Conservation (phyloP, 2,888 invertebrate species). For the Byasa hedistus region DNA sequence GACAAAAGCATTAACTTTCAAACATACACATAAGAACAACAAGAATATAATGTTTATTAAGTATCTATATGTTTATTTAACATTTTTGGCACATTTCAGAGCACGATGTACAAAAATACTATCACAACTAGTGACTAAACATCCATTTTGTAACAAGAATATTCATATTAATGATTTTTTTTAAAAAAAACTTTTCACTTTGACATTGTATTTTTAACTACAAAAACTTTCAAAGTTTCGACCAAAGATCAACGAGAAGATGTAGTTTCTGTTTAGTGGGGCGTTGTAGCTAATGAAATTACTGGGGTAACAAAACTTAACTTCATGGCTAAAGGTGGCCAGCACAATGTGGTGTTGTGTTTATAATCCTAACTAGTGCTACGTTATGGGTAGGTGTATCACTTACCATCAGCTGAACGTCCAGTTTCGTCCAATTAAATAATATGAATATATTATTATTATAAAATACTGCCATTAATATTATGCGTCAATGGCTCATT, state of each 20-base stretch:
- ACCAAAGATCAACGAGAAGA: background rate
- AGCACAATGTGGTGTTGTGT: too few relatives aligned
- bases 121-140: conserved; percentile 19
- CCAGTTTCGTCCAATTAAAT: too few relatives aligned
- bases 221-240: background rate
- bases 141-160: background rate
- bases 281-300: too few relatives aligned
- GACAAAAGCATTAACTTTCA: conserved; percentile 1
- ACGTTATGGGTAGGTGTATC: too few relatives aligned
- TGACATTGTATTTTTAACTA: background rate
- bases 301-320: too few relatives aligned
- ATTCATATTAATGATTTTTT: background rate
- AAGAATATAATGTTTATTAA: conserved; percentile 3
- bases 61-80: background rate
- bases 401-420: too few relatives aligned
- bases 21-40: conserved; percentile 3
- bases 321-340: too few relatives aligned
- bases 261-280: too few relatives aligned
- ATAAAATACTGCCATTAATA: background rate
- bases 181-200: background rate
- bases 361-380: too few relatives aligned
- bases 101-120: conserved; percentile 32
- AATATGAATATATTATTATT: background rate
- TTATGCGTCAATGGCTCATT: background rate
- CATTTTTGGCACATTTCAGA: conserved; percentile 33